Evolutionary conservation across 2,113 vertebrate species (phyloP), one percentile per base, ranked within the genome.

Genomic region (Ailurus styani): DNA sequence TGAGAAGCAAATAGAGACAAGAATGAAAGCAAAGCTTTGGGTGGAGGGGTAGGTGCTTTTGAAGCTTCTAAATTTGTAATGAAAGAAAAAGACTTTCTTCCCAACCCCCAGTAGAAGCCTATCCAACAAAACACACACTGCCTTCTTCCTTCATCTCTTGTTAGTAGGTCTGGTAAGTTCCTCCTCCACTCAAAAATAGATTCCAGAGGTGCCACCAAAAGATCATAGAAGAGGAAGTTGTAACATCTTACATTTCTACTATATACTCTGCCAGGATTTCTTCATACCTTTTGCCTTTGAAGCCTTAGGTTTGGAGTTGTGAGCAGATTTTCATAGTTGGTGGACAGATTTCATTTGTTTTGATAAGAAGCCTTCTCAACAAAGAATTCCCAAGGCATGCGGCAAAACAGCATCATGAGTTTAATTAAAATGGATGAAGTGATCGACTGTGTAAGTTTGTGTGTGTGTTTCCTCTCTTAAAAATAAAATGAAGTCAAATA

Each of bases 321-420:
- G 96, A 96, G 62, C 64, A 96, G 66, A 78, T 90, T 93, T 94
- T 97, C 54, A 45, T 94, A 90, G 83, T 86, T 97, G 64, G 78
- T 95, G 78, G 62, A 70, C 66, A 89, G 13, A 95, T 96, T 91
- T 89, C 55, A 92, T 68, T 97, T 92, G 57, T 95, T 97, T 92
- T 90, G 23, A 79, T 96, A 85, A 93, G 82, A 97, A 86, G 17
- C 50, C 29, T 96, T 96, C 68, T 47, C 89, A 88, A 91, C 70
- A 96, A 86, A 93, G 34, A 55, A 68, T 90, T 97, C 42, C 40
- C 50, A 68, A 93, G 87, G 57, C 21, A 45, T 87, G 75, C 45
- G 3, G 34, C 37, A 64, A 85, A 91, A 45, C 50, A 88, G 23
- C 42, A 86, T 93, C 55, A n/a, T 55, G 11, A 66, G 31, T 75